These are phyloP conservation scores for Tridacna crocea DNA, from an alignment of 2,888 invertebrate genomes.

Conservation along the genomic window DNA sequence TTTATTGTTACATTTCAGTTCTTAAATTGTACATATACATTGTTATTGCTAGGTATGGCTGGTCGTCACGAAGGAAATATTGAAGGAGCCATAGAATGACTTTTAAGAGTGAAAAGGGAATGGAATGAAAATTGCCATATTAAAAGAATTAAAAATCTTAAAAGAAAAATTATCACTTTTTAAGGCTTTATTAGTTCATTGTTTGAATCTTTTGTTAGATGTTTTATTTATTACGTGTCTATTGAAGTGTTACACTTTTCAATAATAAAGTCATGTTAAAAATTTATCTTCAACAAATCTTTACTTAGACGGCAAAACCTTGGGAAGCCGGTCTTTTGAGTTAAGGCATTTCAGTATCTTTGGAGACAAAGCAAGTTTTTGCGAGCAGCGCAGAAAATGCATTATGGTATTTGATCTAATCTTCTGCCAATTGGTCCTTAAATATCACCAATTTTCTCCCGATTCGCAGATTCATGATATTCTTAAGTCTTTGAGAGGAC, in stretches of 20 bases:
- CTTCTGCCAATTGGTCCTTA: no score
- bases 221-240: constrained; percentile 21
- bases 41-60: not conserved
- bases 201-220: not conserved
- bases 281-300: not conserved
- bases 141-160: not conserved
- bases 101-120: not conserved
- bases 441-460: no score
- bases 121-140: constrained; percentile 1
- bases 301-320: not conserved
- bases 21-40: constrained; percentile 6
- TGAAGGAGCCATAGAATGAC: no score
- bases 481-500: no score
- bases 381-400: no score
- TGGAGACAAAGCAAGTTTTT: no score
- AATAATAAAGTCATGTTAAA: not conserved
- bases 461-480: no score
- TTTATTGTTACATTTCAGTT: not conserved
- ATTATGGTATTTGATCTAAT: no score
- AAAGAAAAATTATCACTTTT: not conserved
- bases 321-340: no score
- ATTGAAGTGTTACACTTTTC: constrained; percentile 14
- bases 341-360: no score
- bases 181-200: not conserved
- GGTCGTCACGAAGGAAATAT: not conserved